phyloP scores from a whole-genome alignment of 2,797 vertebrate genomes.

The Apogon hyalosoma region DNA sequence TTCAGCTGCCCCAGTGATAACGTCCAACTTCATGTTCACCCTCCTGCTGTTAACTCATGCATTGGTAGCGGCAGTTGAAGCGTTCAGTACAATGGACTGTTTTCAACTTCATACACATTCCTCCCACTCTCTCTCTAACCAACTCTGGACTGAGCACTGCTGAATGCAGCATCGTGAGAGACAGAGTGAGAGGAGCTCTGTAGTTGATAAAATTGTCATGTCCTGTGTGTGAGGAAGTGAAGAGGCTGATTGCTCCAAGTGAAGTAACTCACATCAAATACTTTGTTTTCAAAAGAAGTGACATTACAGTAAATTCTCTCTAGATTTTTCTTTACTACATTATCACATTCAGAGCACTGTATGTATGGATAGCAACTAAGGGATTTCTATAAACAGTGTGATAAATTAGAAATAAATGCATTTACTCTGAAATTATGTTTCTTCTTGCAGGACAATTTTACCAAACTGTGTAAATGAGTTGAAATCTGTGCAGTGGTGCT shows the following conservation, averaged over 20 bases:
- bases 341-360: conserved; percentile 35
- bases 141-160: conserved; percentile 66
- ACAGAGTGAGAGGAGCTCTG: conserved; percentile 59
- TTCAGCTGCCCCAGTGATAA: conserved; percentile 94
- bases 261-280: conserved; percentile 36
- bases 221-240: conserved; percentile 46
- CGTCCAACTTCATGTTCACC: neutral
- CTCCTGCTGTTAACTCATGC: conserved; percentile 29
- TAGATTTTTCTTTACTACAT: conserved; percentile 37
- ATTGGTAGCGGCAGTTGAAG: conserved; percentile 42
- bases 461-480: conserved; percentile 19
- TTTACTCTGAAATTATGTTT: conserved; percentile 12
- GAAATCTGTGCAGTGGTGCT: conserved; percentile 16
- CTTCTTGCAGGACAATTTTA: conserved; percentile 17
- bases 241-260: conserved; percentile 20
- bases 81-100: conserved; percentile 43
- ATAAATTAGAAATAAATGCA: conserved; percentile 22
- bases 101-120: conserved; percentile 57
- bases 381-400: conserved; percentile 20
- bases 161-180: conserved; percentile 57
- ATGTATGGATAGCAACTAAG: conserved; percentile 32
- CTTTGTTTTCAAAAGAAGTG: conserved; percentile 50
- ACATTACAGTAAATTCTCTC: conserved; percentile 39
- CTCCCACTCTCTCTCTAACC: conserved; percentile 69
- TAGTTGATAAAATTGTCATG: conserved; percentile 44